Conservation (phyloP, 2,113 vertebrate genomes). For the Nesogale talazaci region DNA sequence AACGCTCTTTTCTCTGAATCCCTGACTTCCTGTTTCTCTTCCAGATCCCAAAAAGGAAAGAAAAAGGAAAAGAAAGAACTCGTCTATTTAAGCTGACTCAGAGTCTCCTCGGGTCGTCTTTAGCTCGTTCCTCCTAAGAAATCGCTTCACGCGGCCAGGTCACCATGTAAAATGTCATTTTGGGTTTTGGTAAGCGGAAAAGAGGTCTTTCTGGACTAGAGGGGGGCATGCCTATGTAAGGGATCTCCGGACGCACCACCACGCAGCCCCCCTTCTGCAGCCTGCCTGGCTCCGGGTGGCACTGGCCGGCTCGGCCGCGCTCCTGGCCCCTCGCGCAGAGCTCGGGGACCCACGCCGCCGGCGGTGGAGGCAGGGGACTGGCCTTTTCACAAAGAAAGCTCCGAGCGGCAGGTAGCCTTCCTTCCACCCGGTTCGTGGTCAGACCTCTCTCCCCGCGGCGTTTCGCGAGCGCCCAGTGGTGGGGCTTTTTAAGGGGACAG, state of each 20-base stretch:
- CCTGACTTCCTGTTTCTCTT: conserved; percentile 88
- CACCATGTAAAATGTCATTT: background rate
- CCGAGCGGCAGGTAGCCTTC: conserved; percentile 51
- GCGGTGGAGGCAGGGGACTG: background rate
- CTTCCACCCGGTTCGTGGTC: background rate
- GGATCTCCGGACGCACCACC: no score
- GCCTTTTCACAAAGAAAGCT: conserved; percentile 45
- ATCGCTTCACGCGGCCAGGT: background rate
- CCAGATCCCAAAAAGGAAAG: conserved; percentile 82
- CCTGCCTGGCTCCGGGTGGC: background rate
- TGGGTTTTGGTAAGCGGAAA: background rate
- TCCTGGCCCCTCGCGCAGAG: no score
- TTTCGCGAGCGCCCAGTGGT: background rate
- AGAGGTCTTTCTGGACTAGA: conserved; percentile 33
- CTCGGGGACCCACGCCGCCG: background rate
- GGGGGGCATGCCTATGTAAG: background rate
- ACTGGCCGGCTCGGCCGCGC: background rate
- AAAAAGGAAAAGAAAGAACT: conserved; percentile 82
- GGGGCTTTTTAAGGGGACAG: background rate
- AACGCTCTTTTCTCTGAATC: conserved; percentile 86
- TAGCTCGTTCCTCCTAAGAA: conserved; percentile 8
- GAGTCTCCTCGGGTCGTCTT: background rate
- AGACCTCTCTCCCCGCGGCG: background rate
- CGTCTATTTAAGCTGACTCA: conserved; percentile 78
- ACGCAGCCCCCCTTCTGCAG: background rate